A percentile compares a stretch with the other conserved stretches of the same genome.
Evolutionary conservation across 2,888 invertebrate genomes (phyloP).

Genomic region (Leucophenga montana): DNA sequence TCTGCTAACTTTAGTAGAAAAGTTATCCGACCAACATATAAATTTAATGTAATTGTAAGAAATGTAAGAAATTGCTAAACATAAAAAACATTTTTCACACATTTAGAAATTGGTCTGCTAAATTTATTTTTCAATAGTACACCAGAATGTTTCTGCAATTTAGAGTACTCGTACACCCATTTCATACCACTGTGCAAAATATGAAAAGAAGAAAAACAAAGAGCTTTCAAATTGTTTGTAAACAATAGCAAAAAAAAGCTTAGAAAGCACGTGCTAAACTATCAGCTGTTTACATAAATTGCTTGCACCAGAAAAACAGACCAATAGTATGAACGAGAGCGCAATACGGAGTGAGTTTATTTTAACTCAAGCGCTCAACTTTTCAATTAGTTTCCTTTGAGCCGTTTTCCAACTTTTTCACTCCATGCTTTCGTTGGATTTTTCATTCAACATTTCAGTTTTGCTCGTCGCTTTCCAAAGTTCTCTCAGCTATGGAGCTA

Average conservation of each 20-base stretch:
- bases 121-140: no score
- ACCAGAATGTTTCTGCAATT: no score
- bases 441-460: constrained; percentile 1
- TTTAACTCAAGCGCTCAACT: neutral
- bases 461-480: constrained; percentile 10
- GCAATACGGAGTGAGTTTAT: no score
- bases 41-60: no score
- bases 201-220: neutral
- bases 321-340: neutral
- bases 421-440: constrained; percentile 36
- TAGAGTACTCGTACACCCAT: constrained; percentile 26
- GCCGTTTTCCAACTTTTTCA: constrained; percentile 30
- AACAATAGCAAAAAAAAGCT: constrained; percentile 55
- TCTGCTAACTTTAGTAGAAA: no score
- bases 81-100: no score
- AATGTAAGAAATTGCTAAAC: no score
- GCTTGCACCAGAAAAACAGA: neutral
- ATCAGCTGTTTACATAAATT: neutral
- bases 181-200: neutral
- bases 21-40: no score
- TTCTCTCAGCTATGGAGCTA: constrained; percentile 18
- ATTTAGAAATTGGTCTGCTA: no score
- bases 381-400: constrained; percentile 8
- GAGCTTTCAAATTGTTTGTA: constrained; percentile 48
- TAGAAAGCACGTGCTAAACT: constrained; percentile 32